Conservation (phyloP, 2,113 vertebrate species). For the Pelmatolapia mariae region DNA sequence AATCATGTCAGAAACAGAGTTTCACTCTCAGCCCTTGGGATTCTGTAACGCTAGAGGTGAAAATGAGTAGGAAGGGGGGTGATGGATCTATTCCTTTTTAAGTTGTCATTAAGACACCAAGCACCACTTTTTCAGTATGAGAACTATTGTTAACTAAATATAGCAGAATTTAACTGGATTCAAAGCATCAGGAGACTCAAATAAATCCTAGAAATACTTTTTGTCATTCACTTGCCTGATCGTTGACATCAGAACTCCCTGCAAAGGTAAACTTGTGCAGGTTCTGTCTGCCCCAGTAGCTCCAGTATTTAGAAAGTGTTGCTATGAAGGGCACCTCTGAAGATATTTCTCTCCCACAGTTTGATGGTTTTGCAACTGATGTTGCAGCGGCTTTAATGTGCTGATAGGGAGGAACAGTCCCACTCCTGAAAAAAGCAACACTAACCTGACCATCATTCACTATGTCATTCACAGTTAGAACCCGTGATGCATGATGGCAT, state of each 20-base stretch:
- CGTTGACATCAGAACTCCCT: background rate
- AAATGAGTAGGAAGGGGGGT: background rate
- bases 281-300: accelerated
- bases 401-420: background rate
- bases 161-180: background rate
- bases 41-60: background rate
- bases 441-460: background rate
- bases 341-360: background rate
- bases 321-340: background rate
- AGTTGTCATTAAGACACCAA: background rate
- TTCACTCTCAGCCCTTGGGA: background rate
- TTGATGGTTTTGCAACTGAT: background rate
- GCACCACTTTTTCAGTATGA: background rate
- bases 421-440: background rate
- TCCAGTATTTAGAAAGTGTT: background rate
- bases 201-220: background rate
- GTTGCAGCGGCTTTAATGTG: background rate
- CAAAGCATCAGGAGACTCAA: background rate
- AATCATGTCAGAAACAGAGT: background rate
- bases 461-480: background rate
- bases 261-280: background rate
- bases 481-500: background rate
- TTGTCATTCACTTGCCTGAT: background rate
- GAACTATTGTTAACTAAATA: background rate
- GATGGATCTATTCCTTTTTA: background rate